A percentile compares a stretch with the other conserved stretches of the same genome.
Evolutionary conservation across 2,888 invertebrate species (phyloP).

Genomic region (Chydorus sphaericus): DNA sequence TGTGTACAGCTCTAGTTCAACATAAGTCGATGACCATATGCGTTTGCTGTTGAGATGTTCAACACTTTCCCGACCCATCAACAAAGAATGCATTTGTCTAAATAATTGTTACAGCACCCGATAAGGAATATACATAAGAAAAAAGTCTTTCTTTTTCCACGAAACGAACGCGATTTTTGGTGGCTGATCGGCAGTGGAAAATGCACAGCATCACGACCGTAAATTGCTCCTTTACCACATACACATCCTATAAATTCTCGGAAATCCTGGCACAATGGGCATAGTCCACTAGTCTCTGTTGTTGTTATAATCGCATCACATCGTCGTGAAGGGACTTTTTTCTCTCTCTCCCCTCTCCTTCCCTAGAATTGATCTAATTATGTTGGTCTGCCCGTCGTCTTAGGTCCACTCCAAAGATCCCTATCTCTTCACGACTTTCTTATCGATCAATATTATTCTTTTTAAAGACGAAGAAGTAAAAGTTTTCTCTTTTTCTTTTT

Average conservation of each 20-base stretch:
- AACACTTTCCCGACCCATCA: too few relatives aligned
- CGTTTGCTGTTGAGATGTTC: too few relatives aligned
- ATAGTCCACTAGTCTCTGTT: background rate
- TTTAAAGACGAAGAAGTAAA: background rate
- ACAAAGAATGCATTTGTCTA: too few relatives aligned
- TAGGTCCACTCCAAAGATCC: background rate
- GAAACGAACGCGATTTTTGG: too few relatives aligned
- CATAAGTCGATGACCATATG: too few relatives aligned
- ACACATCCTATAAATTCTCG: background rate
- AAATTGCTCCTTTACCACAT: background rate
- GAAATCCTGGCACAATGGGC: background rate
- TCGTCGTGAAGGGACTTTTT: background rate
- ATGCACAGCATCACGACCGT: constrained; percentile 4
- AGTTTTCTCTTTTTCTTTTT: background rate
- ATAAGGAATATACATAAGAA: too few relatives aligned
- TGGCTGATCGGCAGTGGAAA: too few relatives aligned
- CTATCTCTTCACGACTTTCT: constrained; percentile 6
- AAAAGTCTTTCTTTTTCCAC: too few relatives aligned
- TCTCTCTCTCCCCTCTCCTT: background rate
- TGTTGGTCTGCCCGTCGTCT: too few relatives aligned
- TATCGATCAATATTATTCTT: background rate
- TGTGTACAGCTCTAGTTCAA: too few relatives aligned
- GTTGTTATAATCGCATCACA: background rate
- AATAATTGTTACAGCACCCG: too few relatives aligned
- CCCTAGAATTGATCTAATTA: background rate